Evolutionary conservation across 35 echinoderm and acorn worm genomes (phyloP), one percentile per base, ranked within the genome.

Genomic region (Lytechinus pictus): DNA sequence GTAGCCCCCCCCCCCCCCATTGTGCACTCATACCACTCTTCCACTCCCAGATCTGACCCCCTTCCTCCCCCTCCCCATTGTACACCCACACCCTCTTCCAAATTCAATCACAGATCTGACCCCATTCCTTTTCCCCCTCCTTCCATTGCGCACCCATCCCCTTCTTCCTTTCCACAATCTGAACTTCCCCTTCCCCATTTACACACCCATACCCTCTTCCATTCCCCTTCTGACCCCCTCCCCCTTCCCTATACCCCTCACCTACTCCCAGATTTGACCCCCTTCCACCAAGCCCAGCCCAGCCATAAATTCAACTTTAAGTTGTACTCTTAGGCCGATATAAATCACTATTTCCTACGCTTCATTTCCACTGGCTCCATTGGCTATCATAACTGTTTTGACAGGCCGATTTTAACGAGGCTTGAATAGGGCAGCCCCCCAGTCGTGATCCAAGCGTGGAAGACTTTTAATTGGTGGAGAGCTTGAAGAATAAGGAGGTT

Each of bases 301-400:
- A 4, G 14, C 66, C 8, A 79, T 79, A 79, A 79, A 79, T 79
- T 79, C 66, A 79, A 24, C 66, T 79, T 7, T 79, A 19, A 79
- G 66, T 79, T 79, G 4, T 79, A 24, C 66, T 79, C 66, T 79
- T 79, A 79, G 33, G 66, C 66, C 12, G 19, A 79, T 79, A 79
- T 79, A 79, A 79, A 79, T 79, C 66, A 79, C 66, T 79, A 79
- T 79, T 79, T 79, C 66, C 19, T 79, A 27, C 19, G 66, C 66
- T 79, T 79, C 66, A 79, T 79, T 79, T 79, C 66, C 66, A 79
- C n/a, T n/a, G 66, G 66, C 66, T 79, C 66, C 66, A 79, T 79
- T 79, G 66, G 19, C 66, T 79, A 79, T 79, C 66, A 79, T 79
- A 79, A 79, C 66, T 79, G 66, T 79, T 79, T 79, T 79, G 66